These are phyloP conservation scores for Theristicus caerulescens DNA, from an alignment of 2,113 vertebrate species.

Conservation along the genomic window DNA sequence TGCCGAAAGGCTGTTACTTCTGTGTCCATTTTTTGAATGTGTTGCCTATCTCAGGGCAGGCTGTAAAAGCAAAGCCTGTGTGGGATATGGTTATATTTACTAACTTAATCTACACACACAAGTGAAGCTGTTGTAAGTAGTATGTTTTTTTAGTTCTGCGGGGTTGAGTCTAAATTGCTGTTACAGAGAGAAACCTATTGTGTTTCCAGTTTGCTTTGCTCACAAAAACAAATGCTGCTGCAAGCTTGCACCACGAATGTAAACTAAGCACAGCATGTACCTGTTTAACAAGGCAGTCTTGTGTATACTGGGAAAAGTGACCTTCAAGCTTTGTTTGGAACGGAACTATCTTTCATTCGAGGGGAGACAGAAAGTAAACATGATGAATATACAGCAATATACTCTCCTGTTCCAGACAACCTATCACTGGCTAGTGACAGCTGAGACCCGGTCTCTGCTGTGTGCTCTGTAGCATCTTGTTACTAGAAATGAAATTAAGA, in stretches of 20 bases:
- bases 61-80: not conserved
- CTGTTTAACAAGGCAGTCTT: not conserved
- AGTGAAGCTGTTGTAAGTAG: not conserved
- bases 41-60: not conserved
- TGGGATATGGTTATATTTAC: not conserved
- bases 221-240: not conserved
- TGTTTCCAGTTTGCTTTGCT: not conserved
- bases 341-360: not conserved
- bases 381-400: not conserved
- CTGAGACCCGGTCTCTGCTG: not conserved
- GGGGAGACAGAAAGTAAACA: not conserved
- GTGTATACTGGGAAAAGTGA: not conserved
- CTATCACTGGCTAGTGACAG: not conserved
- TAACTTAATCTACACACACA: not conserved
- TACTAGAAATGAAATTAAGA: not conserved
- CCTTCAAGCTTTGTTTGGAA: not conserved
- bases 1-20: not conserved
- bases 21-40: fast-evolving
- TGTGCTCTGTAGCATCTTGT: not conserved
- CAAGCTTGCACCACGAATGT: not conserved
- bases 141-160: not conserved
- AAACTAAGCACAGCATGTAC: no score
- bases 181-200: not conserved
- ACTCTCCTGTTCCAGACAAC: not conserved
- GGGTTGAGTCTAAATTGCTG: not conserved